Conservation (phyloP, 2,888 invertebrate species). For the Oscheius onirici region DNA sequence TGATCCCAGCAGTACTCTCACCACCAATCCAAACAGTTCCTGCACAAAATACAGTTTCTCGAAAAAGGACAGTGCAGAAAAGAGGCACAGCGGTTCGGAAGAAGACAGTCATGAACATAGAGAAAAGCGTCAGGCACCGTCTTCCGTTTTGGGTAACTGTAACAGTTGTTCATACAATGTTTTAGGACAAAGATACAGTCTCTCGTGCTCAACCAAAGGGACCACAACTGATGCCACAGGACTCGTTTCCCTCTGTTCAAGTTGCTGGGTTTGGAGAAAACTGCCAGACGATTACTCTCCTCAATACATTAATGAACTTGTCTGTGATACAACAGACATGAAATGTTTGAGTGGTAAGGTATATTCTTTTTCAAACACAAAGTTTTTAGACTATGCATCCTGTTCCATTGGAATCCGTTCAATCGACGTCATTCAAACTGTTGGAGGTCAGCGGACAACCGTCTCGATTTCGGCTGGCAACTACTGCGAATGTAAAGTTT, state of each 20-base stretch:
- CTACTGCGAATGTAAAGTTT: conserved; percentile 62
- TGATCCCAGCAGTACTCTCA: conserved; percentile 35
- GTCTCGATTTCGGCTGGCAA: conserved; percentile 58
- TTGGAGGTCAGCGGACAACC: conserved; percentile 41
- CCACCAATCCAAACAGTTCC: conserved; percentile 20
- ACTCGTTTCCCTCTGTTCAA: conserved; percentile 55
- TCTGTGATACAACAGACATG: conserved; percentile 59
- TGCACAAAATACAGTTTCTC: conserved; percentile 51
- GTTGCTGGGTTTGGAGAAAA: conserved; percentile 66
- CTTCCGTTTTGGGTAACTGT: neutral
- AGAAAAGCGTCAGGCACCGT: conserved; percentile 8
- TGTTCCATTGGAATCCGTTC: conserved; percentile 56
- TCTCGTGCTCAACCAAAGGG: conserved; percentile 63
- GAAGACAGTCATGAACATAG: neutral
- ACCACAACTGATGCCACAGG: conserved; percentile 49
- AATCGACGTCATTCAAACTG: conserved; percentile 58
- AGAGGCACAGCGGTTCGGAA: neutral
- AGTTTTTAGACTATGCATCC: conserved; percentile 54
- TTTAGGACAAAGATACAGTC: conserved; percentile 47
- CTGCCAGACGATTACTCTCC: conserved; percentile 66
- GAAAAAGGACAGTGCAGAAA: neutral
- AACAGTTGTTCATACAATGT: conserved; percentile 16
- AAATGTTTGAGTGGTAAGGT: conserved; percentile 61
- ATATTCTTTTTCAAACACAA: neutral
- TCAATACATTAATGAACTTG: conserved; percentile 65